A percentile compares a stretch with the other conserved stretches of the same genome.
Evolutionary conservation across 2,797 vertebrate species (phyloP).

Genomic region (Coranthus polyacanthus): DNA sequence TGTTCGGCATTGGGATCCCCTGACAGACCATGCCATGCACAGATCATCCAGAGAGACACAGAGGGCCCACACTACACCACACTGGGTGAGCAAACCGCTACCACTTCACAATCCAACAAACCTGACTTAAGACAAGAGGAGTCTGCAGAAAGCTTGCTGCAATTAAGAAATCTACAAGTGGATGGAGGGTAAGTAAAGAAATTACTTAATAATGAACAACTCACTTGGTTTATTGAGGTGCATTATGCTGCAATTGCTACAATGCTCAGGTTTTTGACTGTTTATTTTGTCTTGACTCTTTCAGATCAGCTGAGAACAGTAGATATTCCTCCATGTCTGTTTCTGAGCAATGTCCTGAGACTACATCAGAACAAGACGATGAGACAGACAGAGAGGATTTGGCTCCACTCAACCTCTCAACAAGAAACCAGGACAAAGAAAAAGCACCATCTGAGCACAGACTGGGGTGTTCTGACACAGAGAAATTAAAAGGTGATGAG

Average conservation of each 20-base stretch:
- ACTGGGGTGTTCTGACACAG: constrained; percentile 58
- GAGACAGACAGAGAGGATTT: constrained; percentile 65
- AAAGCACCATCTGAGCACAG: constrained; percentile 37
- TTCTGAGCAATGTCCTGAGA: constrained; percentile 32
- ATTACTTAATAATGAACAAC: neutral
- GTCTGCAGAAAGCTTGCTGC: constrained; percentile 58
- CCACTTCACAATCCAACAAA: constrained; percentile 69
- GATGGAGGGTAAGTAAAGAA: constrained; percentile 69
- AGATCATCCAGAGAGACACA: constrained; percentile 86
- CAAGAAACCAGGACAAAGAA: constrained; percentile 75
- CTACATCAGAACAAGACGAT: constrained; percentile 60
- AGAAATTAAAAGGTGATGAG: constrained; percentile 77
- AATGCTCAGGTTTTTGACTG: constrained; percentile 4
- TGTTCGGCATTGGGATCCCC: constrained; percentile 94
- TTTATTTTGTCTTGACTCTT: constrained; percentile 22
- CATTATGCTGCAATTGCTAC: neutral
- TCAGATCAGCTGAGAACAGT: constrained; percentile 57
- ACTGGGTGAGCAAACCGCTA: constrained; percentile 45
- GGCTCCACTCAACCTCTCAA: constrained; percentile 95
- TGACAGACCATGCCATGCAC: constrained; percentile 90
- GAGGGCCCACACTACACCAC: constrained; percentile 50
- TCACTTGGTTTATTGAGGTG: too few relatives aligned
- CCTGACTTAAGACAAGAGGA: constrained; percentile 68
- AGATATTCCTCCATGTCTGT: constrained; percentile 9
- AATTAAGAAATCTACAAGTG: constrained; percentile 41